Evolutionary conservation across 2,113 vertebrate species (phyloP).

Genomic region (Apus apus): DNA sequence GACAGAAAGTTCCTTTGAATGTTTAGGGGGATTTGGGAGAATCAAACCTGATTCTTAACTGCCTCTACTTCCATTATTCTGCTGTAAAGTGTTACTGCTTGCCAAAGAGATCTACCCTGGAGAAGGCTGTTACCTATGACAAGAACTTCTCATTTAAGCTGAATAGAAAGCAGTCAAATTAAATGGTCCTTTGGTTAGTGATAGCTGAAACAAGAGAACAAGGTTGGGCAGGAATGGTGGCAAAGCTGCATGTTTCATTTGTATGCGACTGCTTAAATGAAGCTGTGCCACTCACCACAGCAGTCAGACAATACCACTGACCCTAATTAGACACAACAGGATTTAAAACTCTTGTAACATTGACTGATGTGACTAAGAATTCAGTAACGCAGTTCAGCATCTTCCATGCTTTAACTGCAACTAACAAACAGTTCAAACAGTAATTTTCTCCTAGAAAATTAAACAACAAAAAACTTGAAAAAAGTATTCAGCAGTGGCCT

Average conservation of each 20-base stretch:
- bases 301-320: neutral
- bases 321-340: neutral
- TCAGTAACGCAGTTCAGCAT: neutral
- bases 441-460: neutral
- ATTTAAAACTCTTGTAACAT: neutral
- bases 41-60: neutral
- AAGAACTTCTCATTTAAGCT: neutral
- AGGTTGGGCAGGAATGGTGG: neutral
- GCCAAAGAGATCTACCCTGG: neutral
- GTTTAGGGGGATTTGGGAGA: neutral
- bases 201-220: neutral
- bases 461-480: neutral
- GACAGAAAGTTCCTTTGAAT: neutral
- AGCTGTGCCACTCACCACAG: neutral
- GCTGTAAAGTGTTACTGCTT: neutral
- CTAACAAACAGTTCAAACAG: neutral
- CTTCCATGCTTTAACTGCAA: neutral
- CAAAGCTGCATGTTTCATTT: neutral
- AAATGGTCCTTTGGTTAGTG: neutral
- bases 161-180: neutral
- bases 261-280: neutral
- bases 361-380: neutral
- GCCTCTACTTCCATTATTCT: neutral
- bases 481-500: neutral
- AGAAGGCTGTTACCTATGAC: neutral